Conservation (phyloP, 2,888 invertebrate genomes). For the Caenorhabditis sulstoni region DNA sequence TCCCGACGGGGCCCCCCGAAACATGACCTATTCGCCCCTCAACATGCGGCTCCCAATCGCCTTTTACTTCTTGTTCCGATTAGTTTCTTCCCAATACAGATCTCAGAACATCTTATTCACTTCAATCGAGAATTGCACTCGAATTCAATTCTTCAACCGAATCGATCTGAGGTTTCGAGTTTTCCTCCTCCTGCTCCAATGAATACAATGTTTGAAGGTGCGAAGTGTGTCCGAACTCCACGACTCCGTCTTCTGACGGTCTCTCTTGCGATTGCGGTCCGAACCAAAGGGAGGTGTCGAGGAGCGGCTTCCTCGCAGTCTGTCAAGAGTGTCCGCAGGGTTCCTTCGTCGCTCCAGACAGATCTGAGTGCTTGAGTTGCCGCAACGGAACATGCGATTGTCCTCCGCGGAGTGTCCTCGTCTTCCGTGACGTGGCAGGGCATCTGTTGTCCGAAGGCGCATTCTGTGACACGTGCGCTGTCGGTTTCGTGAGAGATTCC, state of each 20-base stretch:
- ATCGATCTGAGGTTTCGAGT: slow-evolving; percentile 32
- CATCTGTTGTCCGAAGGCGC: slow-evolving; percentile 20
- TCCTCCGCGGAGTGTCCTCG: slow-evolving; percentile 8
- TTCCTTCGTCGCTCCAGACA: slow-evolving; percentile 24
- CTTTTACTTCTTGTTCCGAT: background rate
- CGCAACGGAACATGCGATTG: slow-evolving; percentile 46
- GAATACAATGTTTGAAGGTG: slow-evolving; percentile 17
- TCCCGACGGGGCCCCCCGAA: background rate
- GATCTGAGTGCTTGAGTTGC: slow-evolving; percentile 40
- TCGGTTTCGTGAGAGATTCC: slow-evolving; percentile 24
- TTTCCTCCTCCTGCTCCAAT: background rate
- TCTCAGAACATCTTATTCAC: slow-evolving; percentile 11
- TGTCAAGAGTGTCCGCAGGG: slow-evolving; percentile 41
- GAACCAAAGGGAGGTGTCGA: slow-evolving; percentile 8
- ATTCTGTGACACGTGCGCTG: slow-evolving; percentile 35
- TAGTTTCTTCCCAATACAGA: slow-evolving; percentile 20
- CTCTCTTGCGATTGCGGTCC: slow-evolving; percentile 26
- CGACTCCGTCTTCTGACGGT: slow-evolving; percentile 30
- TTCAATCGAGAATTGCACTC: slow-evolving; percentile 36
- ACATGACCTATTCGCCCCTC: background rate
- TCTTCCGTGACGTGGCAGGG: slow-evolving; percentile 33
- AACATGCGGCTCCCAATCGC: background rate
- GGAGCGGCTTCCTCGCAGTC: slow-evolving; percentile 21
- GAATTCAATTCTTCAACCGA: slow-evolving; percentile 46
- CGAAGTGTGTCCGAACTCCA: slow-evolving; percentile 52